Evolutionary conservation across 2,113 vertebrate species (phyloP), one percentile per base, ranked within the genome.

Genomic region (Elanus axillaris): DNA sequence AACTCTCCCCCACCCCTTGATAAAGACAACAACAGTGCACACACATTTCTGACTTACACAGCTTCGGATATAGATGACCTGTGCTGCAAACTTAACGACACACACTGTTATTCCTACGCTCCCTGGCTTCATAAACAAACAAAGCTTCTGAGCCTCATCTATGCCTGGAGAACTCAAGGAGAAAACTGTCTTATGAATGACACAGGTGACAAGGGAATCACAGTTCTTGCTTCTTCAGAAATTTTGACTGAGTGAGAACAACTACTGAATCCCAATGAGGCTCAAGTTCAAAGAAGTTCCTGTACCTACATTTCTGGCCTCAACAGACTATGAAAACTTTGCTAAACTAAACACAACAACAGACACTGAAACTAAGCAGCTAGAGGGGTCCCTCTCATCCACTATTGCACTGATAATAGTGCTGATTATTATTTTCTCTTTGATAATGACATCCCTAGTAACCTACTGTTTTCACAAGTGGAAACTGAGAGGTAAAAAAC

Each of bases 401-500:
- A 97, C 97, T 7, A 63, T 98, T 32, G 98, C 98, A 18, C 94
- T 98, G 68, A 52, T 94, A 34, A 4, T 98, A 6, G 97, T 98
- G 88, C 93, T 98, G 78, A 73, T 94, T 55, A 92, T 98, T 43
- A 47, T 98, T 52, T 97, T 98, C 87, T 97, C 97, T 21, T 73
- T 98, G 94, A 19, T 98, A 17, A 88, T 72, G 40, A 97, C 97
- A 7, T 98, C 98, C 36, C 91, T 98, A 38, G 38, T 96, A 60
- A 98, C 98, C 90, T 98, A 98, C 93, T 98, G 97, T 64, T 98
- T 98, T 48, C 98, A 98, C 86, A 98, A 98, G 94, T 98, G 97
- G 97, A 97, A 98, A 88, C 97, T 98, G 48, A 92, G 97, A 86
- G 93, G 88, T 43, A 98, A 93, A 95, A 98, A 98, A 69, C 88